Conservation (phyloP, 2,888 invertebrate genomes). For the Drosophila austrosaltans region DNA sequence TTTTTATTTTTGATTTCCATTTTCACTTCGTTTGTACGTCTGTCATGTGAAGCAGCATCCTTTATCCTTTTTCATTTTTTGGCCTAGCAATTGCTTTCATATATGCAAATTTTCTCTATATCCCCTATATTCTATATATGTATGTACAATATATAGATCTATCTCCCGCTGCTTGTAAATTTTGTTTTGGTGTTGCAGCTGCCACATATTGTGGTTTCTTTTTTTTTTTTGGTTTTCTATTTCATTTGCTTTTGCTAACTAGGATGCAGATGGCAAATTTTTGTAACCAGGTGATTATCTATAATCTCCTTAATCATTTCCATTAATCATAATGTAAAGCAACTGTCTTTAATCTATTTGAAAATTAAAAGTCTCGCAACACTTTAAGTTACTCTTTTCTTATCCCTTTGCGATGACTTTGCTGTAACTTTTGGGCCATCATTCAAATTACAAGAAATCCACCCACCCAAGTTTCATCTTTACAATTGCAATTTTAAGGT, state of each 20-base stretch:
- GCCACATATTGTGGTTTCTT: slow-evolving; percentile 34
- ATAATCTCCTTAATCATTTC: not conserved
- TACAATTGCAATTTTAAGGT: not conserved
- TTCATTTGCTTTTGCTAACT: slow-evolving; percentile 37
- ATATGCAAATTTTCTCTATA: slow-evolving; percentile 69
- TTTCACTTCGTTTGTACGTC: slow-evolving; percentile 45
- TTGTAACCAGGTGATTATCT: not conserved
- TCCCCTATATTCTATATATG: slow-evolving; percentile 7
- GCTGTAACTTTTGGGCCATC: slow-evolving; percentile 2
- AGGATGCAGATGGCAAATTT: slow-evolving; percentile 33
- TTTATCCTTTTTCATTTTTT: slow-evolving; percentile 28
- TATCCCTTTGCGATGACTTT: slow-evolving; percentile 31
- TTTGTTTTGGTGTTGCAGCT: slow-evolving; percentile 56
- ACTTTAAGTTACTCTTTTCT: not conserved
- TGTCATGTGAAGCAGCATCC: slow-evolving; percentile 67
- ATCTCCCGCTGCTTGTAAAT: slow-evolving; percentile 32
- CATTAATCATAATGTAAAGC: not conserved
- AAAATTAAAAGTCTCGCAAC: no score
- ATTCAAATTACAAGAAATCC: not conserved
- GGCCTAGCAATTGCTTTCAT: slow-evolving; percentile 69
- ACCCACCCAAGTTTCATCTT: no score
- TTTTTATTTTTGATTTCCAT: slow-evolving; percentile 64
- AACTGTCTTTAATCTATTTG: no score
- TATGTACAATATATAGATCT: no score
- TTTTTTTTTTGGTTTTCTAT: slow-evolving; percentile 16